A percentile compares a stretch with the other conserved stretches of the same genome.
These are phyloP conservation scores for Pardalotus punctatus DNA, from an alignment of 2,113 vertebrate genomes.

Conservation along the genomic window DNA sequence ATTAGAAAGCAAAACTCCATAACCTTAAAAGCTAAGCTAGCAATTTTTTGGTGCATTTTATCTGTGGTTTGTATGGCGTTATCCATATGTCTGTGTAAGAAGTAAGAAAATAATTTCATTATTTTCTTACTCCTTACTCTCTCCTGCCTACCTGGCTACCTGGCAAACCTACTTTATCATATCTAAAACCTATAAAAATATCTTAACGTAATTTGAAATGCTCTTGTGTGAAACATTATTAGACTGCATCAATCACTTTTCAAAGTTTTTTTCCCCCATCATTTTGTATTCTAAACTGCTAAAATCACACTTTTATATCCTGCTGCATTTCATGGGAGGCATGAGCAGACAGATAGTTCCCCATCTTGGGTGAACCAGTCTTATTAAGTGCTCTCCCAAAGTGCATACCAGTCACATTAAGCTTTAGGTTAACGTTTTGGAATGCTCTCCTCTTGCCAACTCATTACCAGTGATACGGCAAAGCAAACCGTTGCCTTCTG, in stretches of 20 bases:
- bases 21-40: not conserved
- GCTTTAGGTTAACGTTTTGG: not conserved
- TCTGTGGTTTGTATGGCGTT: not conserved
- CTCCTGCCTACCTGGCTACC: not conserved
- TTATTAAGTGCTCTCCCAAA: not conserved
- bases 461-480: slow-evolving; percentile 11
- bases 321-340: not conserved
- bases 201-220: slow-evolving; percentile 10
- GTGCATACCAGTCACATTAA: slow-evolving; percentile 22
- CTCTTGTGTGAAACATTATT: slow-evolving; percentile 7
- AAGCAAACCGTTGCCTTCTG: slow-evolving; percentile 52
- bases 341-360: not conserved
- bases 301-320: not conserved
- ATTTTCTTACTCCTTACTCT: not conserved
- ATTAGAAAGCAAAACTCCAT: slow-evolving; percentile 25
- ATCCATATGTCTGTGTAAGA: not conserved
- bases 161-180: not conserved
- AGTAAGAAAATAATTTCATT: not conserved
- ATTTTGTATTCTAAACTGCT: slow-evolving; percentile 1
- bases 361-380: not conserved
- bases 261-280: not conserved
- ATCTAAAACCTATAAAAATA: slow-evolving; percentile 14
- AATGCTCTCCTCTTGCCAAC: slow-evolving; percentile 30
- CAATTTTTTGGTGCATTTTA: not conserved
- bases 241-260: not conserved